Base-by-base conservation (phyloP, 2,797 vertebrate genomes). In the Lepus townsendii region DNA sequence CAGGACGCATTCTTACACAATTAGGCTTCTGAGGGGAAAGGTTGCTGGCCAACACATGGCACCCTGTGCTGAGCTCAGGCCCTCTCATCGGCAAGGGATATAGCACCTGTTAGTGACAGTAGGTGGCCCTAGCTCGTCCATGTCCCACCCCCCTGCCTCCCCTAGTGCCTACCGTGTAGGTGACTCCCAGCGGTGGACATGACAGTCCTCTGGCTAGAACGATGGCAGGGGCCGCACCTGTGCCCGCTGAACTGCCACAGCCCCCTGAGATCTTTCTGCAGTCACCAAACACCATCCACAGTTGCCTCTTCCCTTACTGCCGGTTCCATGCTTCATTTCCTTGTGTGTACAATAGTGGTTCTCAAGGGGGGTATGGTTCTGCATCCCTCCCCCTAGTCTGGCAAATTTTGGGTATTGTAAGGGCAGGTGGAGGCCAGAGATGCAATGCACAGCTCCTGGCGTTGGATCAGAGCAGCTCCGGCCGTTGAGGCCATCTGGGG, bases 271-370 rank as follows among this genome's bases (percentile, higher is more conserved):
- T 22, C 91, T 73, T 75, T 30, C 66, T 7, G 79, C 42, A 66
- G 50, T 9, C 22, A 42, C 54, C 35, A 32, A 0, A 16, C 0
- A 12, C 22, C 71, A 16, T 10, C 0, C 0, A 14, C 0, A 1
- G 24, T n/a, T 38, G 3, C 8, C 75, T 42, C 11, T 76, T 0
- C 0, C 12, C 1, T 2, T 2, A 0, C 30, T 27, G 6, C 35
- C 86, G 35, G 2, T n/a, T 0, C 0, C 50, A 20, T 12, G 17
- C 75, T 85, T 47, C 86, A 1, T 20, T 94, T 73, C 4, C 66
- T 38, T 30, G 3, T 11, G 3, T 11, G 52, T 42, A 17, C 60
- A 42, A 30, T 17, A 26, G 14, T 30, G 24, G 16, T 66, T 83
- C 26, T 79, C 72, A 63, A 3, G 5, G 26, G 47, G 7, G 27